Percentiles rank a stretch among this genome's conserved stretches.
These are phyloP conservation scores for Tauraco erythrolophus DNA, from an alignment of 2,113 vertebrate species.

Conservation along the genomic window DNA sequence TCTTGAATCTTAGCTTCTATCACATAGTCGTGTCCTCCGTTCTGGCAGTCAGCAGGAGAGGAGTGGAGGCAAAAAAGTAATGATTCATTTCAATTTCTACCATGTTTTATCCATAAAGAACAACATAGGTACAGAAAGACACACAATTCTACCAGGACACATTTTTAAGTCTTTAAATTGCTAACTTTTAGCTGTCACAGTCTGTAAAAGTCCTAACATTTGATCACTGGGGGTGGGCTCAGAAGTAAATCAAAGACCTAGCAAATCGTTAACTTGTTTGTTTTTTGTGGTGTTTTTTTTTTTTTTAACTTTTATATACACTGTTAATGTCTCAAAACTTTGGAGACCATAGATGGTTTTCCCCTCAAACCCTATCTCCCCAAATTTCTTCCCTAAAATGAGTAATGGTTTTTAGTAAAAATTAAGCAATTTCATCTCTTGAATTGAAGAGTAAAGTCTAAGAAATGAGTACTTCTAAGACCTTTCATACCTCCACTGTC, in stretches of 20 bases:
- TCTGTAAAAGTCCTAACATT: neutral
- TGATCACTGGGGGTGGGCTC: neutral
- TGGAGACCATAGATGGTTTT: neutral
- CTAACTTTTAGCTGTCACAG: neutral
- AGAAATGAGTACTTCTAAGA: neutral
- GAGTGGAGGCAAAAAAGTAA: neutral
- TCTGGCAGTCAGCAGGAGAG: neutral
- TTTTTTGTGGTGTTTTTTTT: too few species aligned
- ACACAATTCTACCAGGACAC: neutral
- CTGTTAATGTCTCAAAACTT: neutral
- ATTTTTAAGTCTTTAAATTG: neutral
- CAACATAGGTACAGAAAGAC: neutral
- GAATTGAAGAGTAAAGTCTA: neutral
- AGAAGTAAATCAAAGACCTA: neutral
- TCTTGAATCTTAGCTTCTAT: neutral
- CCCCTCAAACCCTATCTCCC: neutral
- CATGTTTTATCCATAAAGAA: neutral
- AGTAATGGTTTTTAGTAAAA: neutral
- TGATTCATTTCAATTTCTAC: neutral
- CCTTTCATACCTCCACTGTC: neutral
- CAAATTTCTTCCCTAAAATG: neutral
- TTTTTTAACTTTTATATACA: neutral
- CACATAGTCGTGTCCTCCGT: neutral
- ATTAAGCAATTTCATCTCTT: neutral
- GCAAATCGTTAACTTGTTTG: slow-evolving; percentile 32